Percentiles rank a stretch among this genome's conserved stretches.
These are phyloP conservation scores for Noturus placidus DNA, from an alignment of 2,113 vertebrate species.

Conservation along the genomic window DNA sequence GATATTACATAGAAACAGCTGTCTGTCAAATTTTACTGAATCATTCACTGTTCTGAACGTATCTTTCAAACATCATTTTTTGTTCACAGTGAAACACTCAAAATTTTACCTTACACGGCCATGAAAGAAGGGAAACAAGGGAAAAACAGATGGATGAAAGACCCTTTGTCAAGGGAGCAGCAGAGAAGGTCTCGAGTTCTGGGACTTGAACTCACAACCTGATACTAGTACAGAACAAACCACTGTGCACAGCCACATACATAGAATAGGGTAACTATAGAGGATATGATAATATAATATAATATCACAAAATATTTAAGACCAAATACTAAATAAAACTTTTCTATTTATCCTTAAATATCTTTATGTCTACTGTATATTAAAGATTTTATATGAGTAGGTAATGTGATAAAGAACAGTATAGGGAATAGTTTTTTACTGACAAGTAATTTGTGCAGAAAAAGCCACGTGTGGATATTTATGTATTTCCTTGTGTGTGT, in stretches of 20 bases:
- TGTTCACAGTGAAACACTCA: not conserved
- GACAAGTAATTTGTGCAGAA: not conserved
- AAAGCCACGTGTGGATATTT: not conserved
- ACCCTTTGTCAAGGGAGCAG: not conserved
- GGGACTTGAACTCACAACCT: not conserved
- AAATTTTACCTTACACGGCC: not conserved
- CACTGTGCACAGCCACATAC: not conserved
- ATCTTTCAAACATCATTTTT: not conserved
- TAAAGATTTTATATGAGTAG: not conserved
- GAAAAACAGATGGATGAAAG: not conserved
- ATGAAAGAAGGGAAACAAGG: not conserved
- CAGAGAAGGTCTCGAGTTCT: not conserved
- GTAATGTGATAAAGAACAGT: not conserved
- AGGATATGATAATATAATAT: not conserved
- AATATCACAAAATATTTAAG: not conserved
- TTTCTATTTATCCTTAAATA: not conserved
- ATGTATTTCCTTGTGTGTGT: not conserved
- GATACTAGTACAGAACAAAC: not conserved
- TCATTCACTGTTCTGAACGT: not conserved
- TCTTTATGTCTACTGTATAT: not conserved
- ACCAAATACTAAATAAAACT: not conserved
- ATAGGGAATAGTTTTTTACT: not conserved
- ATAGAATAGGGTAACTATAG: not conserved
- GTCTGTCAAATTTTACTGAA: not conserved
- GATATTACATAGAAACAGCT: not conserved